These are phyloP conservation scores for Erpobdella octoculata DNA, from an alignment of 2,888 invertebrate genomes.

Conservation along the genomic window DNA sequence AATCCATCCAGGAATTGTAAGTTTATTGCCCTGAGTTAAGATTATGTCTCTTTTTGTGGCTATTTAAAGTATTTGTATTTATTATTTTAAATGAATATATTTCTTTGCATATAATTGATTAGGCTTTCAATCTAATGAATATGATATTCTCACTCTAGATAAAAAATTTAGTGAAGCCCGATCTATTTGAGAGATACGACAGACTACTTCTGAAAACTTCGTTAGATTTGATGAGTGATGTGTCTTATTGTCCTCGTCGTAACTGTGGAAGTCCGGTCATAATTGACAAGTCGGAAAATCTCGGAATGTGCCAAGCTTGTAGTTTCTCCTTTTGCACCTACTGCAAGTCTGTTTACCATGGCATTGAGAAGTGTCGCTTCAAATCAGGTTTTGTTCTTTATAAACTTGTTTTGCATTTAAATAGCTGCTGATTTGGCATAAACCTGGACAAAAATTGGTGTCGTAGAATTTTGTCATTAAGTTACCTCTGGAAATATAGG, in stretches of 20 bases:
- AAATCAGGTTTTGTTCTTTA: constrained; percentile 33
- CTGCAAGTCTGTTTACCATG: constrained; percentile 60
- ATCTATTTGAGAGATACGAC: constrained; percentile 58
- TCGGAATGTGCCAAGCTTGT: constrained; percentile 58
- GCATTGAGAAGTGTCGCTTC: constrained; percentile 58
- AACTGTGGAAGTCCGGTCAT: constrained; percentile 58
- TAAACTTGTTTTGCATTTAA: background rate
- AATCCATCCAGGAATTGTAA: constrained; percentile 51
- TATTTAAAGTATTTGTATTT: too few species aligned
- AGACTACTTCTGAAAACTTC: constrained; percentile 56
- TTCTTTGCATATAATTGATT: too few species aligned
- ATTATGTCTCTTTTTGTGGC: too few species aligned
- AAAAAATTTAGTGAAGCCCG: background rate
- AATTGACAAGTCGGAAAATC: constrained; percentile 52
- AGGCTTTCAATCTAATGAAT: background rate
- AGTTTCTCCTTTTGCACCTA: constrained; percentile 59
- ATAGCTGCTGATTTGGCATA: background rate
- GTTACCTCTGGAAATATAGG: background rate
- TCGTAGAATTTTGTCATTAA: too few species aligned
- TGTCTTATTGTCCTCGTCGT: constrained; percentile 59
- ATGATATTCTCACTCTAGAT: background rate
- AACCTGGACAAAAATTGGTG: too few species aligned
- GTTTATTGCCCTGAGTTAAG: background rate
- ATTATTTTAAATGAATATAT: too few species aligned
- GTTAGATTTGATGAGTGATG: constrained; percentile 59